A percentile compares a stretch with the other conserved stretches of the same genome.
Evolutionary conservation across 2,797 vertebrate species (phyloP).

Genomic region (Protosalanx chinensis): DNA sequence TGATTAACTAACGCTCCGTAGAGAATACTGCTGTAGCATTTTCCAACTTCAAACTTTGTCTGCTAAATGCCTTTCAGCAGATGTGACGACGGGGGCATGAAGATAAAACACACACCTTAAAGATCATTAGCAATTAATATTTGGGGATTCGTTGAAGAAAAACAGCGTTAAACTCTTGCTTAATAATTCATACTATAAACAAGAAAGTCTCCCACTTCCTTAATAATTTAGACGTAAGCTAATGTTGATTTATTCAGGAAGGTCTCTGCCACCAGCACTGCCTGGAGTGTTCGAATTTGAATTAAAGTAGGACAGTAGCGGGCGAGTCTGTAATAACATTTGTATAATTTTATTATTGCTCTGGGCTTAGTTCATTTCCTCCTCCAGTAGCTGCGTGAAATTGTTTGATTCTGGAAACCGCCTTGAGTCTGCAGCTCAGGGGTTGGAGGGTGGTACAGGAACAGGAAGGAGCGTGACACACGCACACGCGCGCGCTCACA

Average conservation of each 20-base stretch:
- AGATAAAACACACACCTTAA: constrained; percentile 76
- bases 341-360: constrained; percentile 99
- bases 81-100: constrained; percentile 49
- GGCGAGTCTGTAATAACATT: constrained; percentile 99
- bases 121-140: constrained; percentile 82
- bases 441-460: constrained; percentile 82
- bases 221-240: constrained; percentile 99
- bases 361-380: constrained; percentile 99
- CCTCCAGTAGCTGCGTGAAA: constrained; percentile 98
- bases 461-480: constrained; percentile 80
- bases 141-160: constrained; percentile 74
- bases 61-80: constrained; percentile 45
- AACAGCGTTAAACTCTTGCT: constrained; percentile 86
- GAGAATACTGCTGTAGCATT: constrained; percentile 35
- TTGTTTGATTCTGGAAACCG: constrained; percentile 96
- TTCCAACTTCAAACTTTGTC: constrained; percentile 37
- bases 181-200: constrained; percentile 99
- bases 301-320: constrained; percentile 99
- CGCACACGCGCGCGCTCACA: constrained; percentile 56
- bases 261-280: constrained; percentile 87
- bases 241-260: constrained; percentile 99
- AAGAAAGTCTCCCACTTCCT: constrained; percentile 95
- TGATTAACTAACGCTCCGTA: constrained; percentile 45
- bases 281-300: constrained; percentile 94
- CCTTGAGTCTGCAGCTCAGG: constrained; percentile 93